phyloP scores from a whole-genome alignment of 2,888 invertebrate species.

The Eurytoma californica region DNA sequence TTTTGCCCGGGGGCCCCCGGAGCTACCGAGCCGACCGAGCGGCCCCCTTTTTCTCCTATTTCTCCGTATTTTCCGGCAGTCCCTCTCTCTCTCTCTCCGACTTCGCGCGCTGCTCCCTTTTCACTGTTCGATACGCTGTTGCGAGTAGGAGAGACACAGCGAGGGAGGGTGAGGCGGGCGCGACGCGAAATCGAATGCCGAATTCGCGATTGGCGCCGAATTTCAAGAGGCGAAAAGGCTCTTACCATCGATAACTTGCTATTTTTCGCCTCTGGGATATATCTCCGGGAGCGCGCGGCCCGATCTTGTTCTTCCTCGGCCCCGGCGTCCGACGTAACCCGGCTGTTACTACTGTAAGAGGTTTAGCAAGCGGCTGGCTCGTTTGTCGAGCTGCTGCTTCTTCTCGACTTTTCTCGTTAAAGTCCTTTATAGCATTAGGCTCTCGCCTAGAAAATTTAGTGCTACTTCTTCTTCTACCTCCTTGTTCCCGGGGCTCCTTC shows the following conservation, averaged over 20 bases:
- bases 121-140: constrained; percentile 6
- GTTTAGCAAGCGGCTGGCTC: constrained; percentile 42
- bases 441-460: constrained; percentile 49
- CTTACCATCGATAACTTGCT: constrained; percentile 35
- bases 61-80: neutral
- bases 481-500: neutral
- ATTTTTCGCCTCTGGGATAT: constrained; percentile 39
- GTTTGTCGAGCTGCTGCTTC: constrained; percentile 32
- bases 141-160: neutral
- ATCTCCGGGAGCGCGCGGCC: neutral
- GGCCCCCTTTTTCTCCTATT: constrained; percentile 37
- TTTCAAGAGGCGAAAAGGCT: constrained; percentile 19
- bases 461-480: constrained; percentile 38
- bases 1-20: constrained; percentile 45
- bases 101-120: neutral
- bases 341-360: constrained; percentile 52
- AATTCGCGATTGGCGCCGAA: constrained; percentile 37
- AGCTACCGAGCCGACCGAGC: constrained; percentile 26
- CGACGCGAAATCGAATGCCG: constrained; percentile 38
- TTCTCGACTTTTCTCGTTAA: constrained; percentile 55
- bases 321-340: constrained; percentile 42
- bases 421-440: constrained; percentile 51
- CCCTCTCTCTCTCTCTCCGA: no score
- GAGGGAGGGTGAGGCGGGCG: neutral
- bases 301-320: neutral